Percentiles rank a stretch among this genome's conserved stretches.
These are phyloP conservation scores for Triops cancriformis DNA, from an alignment of 1,140 invertebrate genomes.

Conservation along the genomic window DNA sequence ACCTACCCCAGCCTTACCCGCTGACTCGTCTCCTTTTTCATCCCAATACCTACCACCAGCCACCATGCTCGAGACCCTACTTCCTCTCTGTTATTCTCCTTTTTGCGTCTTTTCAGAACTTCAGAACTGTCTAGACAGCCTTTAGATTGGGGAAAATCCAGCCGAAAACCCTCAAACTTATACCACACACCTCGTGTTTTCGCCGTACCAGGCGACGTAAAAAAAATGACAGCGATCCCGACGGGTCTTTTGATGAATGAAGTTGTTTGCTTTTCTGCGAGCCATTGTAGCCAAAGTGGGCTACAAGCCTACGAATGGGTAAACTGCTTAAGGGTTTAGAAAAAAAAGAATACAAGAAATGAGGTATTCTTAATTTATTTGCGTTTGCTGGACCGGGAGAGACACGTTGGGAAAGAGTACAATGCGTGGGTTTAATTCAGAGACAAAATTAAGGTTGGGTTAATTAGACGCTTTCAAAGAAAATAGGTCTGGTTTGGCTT, in stretches of 20 bases:
- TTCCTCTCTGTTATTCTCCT: background rate
- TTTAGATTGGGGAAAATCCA: background rate
- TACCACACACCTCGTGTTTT: background rate
- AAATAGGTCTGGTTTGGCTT: background rate
- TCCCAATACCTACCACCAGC: background rate
- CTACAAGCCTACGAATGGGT: background rate
- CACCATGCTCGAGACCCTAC: background rate
- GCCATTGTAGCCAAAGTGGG: background rate
- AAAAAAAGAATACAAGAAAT: background rate
- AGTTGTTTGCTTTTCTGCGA: background rate
- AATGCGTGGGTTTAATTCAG: background rate
- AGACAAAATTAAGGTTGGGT: background rate
- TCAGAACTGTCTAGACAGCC: background rate
- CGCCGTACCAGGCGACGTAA: background rate
- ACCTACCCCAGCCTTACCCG: background rate
- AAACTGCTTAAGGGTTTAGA: background rate
- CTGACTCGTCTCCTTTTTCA: background rate
- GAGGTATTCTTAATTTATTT: background rate
- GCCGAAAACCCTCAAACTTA: background rate
- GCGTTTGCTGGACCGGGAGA: too few species aligned
- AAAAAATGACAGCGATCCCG: background rate
- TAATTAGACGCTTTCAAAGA: background rate
- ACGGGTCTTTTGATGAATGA: background rate
- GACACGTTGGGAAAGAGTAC: background rate
- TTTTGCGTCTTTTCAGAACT: constrained; percentile 7